Conservation (phyloP, 2,888 invertebrate species). For the Nomada fabriciana region DNA sequence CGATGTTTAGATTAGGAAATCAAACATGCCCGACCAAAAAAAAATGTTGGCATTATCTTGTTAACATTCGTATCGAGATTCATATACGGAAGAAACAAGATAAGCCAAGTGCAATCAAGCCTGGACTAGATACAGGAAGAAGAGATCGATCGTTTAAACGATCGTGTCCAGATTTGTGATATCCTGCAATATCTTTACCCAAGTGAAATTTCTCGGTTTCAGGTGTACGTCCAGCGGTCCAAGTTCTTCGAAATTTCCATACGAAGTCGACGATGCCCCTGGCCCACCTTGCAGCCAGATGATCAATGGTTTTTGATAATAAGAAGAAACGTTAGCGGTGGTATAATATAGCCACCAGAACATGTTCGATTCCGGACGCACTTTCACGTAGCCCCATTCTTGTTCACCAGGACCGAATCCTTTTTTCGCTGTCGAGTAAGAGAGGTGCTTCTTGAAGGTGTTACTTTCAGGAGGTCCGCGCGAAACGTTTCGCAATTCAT, state of each 20-base stretch:
- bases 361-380: constrained; percentile 91
- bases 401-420: constrained; percentile 88
- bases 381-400: constrained; percentile 90
- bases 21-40: background rate
- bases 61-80: background rate
- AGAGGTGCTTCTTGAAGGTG: background rate
- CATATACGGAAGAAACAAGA: background rate
- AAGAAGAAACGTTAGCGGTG: constrained; percentile 86
- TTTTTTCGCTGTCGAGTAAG: constrained; percentile 56
- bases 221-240: constrained; percentile 90
- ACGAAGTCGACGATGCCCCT: constrained; percentile 91
- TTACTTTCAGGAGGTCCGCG: background rate
- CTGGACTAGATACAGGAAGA: background rate
- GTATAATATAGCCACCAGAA: constrained; percentile 95
- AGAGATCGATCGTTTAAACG: background rate
- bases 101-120: constrained; percentile 11
- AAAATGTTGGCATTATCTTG: background rate
- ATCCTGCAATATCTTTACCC: constrained; percentile 86
- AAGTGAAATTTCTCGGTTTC: constrained; percentile 89
- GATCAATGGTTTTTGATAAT: constrained; percentile 89
- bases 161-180: background rate
- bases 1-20: background rate
- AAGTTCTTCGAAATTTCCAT: constrained; percentile 94
- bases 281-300: constrained; percentile 97
- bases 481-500: background rate